Base-by-base conservation (phyloP, 2,888 invertebrate species). In the Glyphotaelius pellucidus region DNA sequence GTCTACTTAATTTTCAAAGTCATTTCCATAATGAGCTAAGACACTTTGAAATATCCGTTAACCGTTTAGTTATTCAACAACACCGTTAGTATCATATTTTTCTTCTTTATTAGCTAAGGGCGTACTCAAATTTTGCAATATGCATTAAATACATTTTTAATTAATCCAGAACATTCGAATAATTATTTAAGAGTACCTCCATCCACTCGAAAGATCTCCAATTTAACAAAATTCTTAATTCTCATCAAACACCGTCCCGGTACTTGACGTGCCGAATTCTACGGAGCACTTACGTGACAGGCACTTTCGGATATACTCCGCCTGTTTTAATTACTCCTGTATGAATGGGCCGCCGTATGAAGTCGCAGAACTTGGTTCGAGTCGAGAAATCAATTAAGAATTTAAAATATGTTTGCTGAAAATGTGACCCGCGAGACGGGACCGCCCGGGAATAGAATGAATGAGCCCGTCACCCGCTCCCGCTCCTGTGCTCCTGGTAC, bases 381-480 rank as follows among this genome's bases (percentile, higher is more conserved):
- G 67, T 38, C 84, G 31, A 35, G 52, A 81, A 91, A 93, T 92
- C 93, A 93, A 93, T 93, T 93, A 93, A 92, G 91, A 91, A 90
- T 90, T 91, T 91, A 91, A 92, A 93, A 93, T 92, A 89, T 93
- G 91, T 93, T 92, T 93, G 92, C 90, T 88, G 83, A 92, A 90
- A 89, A 79, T 84, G 90, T 90, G 90, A 90, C 90, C 90, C 84
- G 67, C 84, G 86, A 90, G 90, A 67, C 84, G 67, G 11, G 25
- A 42, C 47, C 79, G 25, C 89, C 35, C 35, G 79, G 32, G 79
- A 90, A 90, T n/a, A 67, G 67, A 67, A 67, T 67, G 67, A 67
- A 52, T 67, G 67, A 67, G 67, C 67, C 67, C 25, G 67, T 25
- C 67, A 25, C 67, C 67, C 67, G 67, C 67, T 25, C 67, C n/a